Evolutionary conservation across 92 coral and sea anemone species (phyloP).

Genomic region (Parazoanthus darwini): DNA sequence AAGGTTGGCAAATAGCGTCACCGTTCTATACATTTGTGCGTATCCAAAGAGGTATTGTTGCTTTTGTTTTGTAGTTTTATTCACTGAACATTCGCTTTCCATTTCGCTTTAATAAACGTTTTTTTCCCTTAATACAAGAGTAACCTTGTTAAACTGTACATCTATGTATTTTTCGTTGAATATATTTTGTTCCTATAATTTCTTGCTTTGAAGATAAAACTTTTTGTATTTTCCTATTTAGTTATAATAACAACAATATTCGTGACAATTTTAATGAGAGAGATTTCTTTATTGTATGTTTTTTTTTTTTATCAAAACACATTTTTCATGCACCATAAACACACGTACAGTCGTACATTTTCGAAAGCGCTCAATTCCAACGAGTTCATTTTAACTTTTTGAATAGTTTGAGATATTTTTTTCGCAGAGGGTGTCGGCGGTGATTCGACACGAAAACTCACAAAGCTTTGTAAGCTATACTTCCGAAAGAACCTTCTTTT

Average conservation of each 20-base stretch:
- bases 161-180: background rate
- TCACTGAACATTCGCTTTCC: background rate
- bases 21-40: background rate
- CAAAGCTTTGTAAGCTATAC: background rate
- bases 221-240: background rate
- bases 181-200: background rate
- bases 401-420: background rate
- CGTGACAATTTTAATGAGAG: background rate
- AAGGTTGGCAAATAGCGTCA: background rate
- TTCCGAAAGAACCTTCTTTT: background rate
- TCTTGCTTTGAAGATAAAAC: background rate
- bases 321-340: too few species aligned
- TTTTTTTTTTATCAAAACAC: too few species aligned
- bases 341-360: too few species aligned
- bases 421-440: background rate
- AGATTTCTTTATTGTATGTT: too few species aligned
- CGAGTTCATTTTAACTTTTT: too few species aligned
- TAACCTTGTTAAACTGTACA: background rate
- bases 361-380: background rate
- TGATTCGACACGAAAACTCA: background rate
- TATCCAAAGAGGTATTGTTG: background rate
- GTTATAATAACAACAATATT: too few species aligned
- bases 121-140: background rate
- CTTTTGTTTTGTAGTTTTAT: too few species aligned
- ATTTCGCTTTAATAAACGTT: background rate